Percentiles rank a stretch among this genome's conserved stretches.
Conservation (phyloP, 2,888 invertebrate species). For the Hydrotaea cyrtoneurina region DNA sequence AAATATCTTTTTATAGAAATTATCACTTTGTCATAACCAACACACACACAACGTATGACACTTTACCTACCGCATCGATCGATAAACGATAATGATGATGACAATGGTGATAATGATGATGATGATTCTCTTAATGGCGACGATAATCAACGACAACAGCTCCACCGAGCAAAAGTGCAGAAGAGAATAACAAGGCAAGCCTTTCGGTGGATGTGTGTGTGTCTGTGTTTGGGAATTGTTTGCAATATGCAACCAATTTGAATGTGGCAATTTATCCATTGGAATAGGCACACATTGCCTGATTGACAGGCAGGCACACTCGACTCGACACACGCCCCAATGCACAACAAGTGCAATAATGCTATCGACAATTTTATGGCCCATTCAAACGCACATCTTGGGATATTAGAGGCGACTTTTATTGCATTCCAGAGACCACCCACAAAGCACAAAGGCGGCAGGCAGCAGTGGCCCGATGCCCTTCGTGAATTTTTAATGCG, state of each 20-base stretch:
- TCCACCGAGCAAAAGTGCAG: background rate
- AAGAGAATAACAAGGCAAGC: background rate
- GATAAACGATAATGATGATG: slow-evolving; percentile 51
- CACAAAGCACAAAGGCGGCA: slow-evolving; percentile 1
- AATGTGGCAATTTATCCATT: slow-evolving; percentile 14
- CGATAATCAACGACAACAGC: slow-evolving; percentile 31
- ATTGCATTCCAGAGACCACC: slow-evolving; percentile 30
- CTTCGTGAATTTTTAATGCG: background rate
- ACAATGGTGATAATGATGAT: slow-evolving; percentile 43
- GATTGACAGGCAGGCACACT: background rate
- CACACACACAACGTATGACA: background rate
- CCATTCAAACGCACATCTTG: background rate
- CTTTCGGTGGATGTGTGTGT: background rate
- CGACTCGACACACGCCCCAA: background rate
- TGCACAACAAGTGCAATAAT: slow-evolving; percentile 10
- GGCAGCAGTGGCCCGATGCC: too few relatives aligned
- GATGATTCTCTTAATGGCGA: background rate
- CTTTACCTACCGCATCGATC: slow-evolving; percentile 61
- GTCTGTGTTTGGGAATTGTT: background rate
- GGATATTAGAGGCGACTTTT: slow-evolving; percentile 22
- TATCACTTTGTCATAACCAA: slow-evolving; percentile 46
- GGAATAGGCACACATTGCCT: background rate
- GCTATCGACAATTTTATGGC: slow-evolving; percentile 23
- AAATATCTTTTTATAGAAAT: slow-evolving; percentile 26
- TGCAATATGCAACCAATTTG: slow-evolving; percentile 47